Evolutionary conservation across 1,140 invertebrate species (phyloP).

Genomic region (Conus ventricosus): DNA sequence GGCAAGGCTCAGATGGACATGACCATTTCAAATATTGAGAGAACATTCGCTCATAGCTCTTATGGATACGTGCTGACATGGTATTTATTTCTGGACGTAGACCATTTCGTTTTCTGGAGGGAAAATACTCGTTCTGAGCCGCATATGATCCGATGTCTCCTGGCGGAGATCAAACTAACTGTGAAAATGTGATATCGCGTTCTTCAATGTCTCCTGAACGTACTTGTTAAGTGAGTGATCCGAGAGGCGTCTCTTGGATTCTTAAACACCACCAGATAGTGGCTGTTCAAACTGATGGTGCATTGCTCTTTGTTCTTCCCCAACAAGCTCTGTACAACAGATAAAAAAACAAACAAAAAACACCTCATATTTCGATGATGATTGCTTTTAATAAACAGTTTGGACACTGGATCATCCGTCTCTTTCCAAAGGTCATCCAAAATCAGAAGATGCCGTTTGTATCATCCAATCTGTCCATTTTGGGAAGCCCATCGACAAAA

Average conservation of each 20-base stretch:
- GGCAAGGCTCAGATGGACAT: slow-evolving; percentile 9
- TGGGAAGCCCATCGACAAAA: slow-evolving; percentile 24
- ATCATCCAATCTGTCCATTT: neutral
- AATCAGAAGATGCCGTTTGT: neutral
- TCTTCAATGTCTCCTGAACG: slow-evolving; percentile 36
- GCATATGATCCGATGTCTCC: slow-evolving; percentile 31
- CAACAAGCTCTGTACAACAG: slow-evolving; percentile 45
- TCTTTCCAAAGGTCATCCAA: slow-evolving; percentile 43
- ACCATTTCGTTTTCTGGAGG: neutral
- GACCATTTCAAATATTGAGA: slow-evolving; percentile 31
- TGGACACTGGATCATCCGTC: neutral
- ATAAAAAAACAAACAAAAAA: slow-evolving; percentile 36
- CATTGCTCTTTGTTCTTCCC: slow-evolving; percentile 45
- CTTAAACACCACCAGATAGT: slow-evolving; percentile 23
- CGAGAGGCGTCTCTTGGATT: slow-evolving; percentile 36
- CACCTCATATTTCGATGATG: slow-evolving; percentile 39
- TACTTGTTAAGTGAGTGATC: slow-evolving; percentile 25
- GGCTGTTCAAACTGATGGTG: slow-evolving; percentile 48
- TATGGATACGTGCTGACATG: neutral
- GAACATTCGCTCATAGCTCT: slow-evolving; percentile 23
- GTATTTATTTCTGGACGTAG: slow-evolving; percentile 30
- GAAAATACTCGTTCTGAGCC: slow-evolving; percentile 36
- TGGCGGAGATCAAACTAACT: slow-evolving; percentile 46
- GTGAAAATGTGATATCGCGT: slow-evolving; percentile 35
- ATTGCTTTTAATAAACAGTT: neutral